Base-by-base conservation (phyloP, 2,113 vertebrate genomes). In the Xiphophorus couchianus region DNA sequence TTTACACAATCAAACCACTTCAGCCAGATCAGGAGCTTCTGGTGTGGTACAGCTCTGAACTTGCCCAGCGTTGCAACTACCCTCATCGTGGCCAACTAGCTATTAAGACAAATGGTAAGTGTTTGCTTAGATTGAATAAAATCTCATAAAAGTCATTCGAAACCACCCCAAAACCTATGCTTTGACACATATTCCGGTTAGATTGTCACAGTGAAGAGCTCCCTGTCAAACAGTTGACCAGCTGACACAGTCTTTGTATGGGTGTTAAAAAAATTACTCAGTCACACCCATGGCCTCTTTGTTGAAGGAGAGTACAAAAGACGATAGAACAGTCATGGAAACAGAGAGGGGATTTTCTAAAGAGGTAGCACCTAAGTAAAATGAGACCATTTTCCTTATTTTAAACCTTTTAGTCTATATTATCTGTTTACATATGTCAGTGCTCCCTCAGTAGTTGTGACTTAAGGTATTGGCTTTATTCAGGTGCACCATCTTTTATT, bases 41-140 rank as follows among this genome's bases (percentile, higher is more conserved):
- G 82, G 97, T 99, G 90, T 98, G 97, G 97, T 97, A 98, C 88
- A 96, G 97, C 86, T 91, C 93, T 29, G 96, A 98, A 87, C 96
- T 98, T 77, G 95, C 96, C 61, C 94, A 94, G 62, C 96, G 96
- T 69, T 96, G 97, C 42, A 94, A 96, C 90, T 96, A 97, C 93
- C 97, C 96, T 73, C 95, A 95, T 66, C 94, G 87, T 51, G 78
- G 85, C 10, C 85, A 74, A 12, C 86, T 91, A 35, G 42, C 77
- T 5, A 77, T 80, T 5, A 75, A 91, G 17, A 78, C 48, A 66
- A 72, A 27, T 31, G 84, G 92, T 90, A 73, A 74, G 88, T 84
- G 19, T 39, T 3, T 5, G n/a, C 22, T 29, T 3, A 15, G 28
- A 65, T 60, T 17, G 30, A 42, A 28, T 12, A 6, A 63, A 30